Percentiles rank a stretch among this genome's conserved stretches.
These are phyloP conservation scores for Amblyornis subalaris DNA, from an alignment of 2,113 vertebrate genomes.

Conservation along the genomic window DNA sequence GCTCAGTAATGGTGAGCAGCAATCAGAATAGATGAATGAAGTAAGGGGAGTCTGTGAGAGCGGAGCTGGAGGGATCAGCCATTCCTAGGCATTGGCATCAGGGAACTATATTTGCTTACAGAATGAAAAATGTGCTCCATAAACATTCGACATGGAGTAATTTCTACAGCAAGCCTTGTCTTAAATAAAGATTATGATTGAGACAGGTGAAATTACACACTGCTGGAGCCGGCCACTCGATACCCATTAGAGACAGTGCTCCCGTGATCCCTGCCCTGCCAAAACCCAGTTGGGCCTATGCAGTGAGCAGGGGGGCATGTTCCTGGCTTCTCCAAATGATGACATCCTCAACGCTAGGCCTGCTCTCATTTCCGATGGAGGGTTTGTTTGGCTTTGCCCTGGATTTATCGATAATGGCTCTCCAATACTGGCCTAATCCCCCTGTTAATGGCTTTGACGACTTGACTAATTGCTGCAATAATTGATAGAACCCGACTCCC, in stretches of 20 bases:
- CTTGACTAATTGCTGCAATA: conserved; percentile 90
- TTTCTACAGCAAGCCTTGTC: conserved; percentile 57
- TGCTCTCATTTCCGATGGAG: neutral
- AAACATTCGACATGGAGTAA: conserved; percentile 59
- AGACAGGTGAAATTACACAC: conserved; percentile 39
- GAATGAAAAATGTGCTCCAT: conserved; percentile 74
- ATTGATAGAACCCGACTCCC: conserved; percentile 85
- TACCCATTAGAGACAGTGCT: neutral
- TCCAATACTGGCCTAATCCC: conserved; percentile 71
- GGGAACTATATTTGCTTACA: conserved; percentile 74
- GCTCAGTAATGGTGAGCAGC: neutral
- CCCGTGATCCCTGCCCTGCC: too few species aligned
- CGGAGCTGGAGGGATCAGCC: neutral
- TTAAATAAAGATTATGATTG: conserved; percentile 34
- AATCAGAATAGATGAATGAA: neutral
- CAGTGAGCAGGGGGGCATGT: neutral
- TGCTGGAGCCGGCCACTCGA: neutral
- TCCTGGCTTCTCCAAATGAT: neutral
- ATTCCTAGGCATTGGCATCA: conserved; percentile 19
- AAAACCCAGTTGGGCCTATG: neutral
- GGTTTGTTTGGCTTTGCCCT: neutral
- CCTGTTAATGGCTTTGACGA: conserved; percentile 67
- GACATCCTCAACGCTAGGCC: conserved; percentile 24
- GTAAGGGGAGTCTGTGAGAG: neutral
- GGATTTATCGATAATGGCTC: conserved; percentile 58